Conservation (phyloP, 2,797 vertebrate species). For the Falco naumanni region DNA sequence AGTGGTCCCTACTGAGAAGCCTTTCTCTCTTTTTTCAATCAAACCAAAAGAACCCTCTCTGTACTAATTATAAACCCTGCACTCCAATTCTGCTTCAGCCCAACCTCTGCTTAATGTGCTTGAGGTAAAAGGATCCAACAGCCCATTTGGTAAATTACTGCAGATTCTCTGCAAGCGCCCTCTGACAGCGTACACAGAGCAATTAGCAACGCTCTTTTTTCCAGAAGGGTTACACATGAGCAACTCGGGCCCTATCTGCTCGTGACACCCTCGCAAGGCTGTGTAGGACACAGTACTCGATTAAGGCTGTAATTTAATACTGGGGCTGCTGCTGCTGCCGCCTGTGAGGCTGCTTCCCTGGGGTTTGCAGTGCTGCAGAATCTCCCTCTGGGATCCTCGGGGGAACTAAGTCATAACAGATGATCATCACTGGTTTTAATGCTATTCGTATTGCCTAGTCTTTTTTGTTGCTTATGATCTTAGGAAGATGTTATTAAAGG, state of each 20-base stretch:
- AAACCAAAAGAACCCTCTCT: neutral
- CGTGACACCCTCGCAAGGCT: neutral
- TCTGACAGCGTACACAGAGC: neutral
- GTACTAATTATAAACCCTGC: neutral
- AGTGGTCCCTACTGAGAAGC: neutral
- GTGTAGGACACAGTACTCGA: accelerated
- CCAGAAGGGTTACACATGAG: neutral
- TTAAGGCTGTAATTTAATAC: neutral
- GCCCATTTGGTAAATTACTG: slow-evolving; percentile 36
- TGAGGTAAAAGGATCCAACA: slow-evolving; percentile 2
- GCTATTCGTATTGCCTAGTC: neutral
- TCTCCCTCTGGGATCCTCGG: neutral
- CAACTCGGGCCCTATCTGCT: neutral
- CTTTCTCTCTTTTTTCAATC: neutral
- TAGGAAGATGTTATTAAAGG: neutral
- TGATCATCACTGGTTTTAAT: neutral
- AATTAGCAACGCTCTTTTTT: slow-evolving; percentile 18
- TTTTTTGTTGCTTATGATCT: neutral
- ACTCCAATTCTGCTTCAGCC: neutral
- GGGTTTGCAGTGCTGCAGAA: neutral
- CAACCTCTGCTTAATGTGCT: neutral
- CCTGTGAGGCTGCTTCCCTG: neutral
- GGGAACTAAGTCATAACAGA: neutral
- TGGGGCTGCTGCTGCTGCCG: neutral
- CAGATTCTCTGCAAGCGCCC: neutral